These are phyloP conservation scores for Numenius phaeopus DNA, from an alignment of 2,797 vertebrate species.

Conservation along the genomic window DNA sequence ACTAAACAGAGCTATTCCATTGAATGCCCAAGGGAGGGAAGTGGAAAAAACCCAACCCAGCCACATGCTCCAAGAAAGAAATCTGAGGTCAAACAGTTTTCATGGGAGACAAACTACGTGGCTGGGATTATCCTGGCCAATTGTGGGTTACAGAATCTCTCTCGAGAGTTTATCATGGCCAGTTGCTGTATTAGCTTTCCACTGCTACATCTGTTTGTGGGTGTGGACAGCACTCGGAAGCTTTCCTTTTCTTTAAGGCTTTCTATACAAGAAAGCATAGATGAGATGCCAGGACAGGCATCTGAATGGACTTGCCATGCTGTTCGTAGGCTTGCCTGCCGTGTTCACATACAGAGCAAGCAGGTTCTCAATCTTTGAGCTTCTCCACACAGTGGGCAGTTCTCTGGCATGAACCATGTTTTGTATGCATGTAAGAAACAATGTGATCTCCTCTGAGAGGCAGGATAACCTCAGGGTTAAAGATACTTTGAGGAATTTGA, in stretches of 20 bases:
- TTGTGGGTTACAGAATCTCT: constrained; percentile 14
- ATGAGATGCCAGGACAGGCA: background rate
- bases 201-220: constrained; percentile 45
- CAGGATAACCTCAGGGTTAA: background rate
- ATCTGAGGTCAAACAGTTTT: constrained; percentile 10
- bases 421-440: background rate
- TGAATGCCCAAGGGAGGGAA: background rate
- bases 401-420: background rate
- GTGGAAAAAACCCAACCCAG: background rate
- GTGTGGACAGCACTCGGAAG: constrained; percentile 4
- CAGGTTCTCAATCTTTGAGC: background rate
- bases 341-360: accelerated
- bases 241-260: background rate
- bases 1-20: background rate
- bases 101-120: background rate
- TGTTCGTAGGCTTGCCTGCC: background rate
- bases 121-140: constrained; percentile 3
- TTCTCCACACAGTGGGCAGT: background rate
- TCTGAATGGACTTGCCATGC: background rate
- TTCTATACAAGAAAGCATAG: background rate
- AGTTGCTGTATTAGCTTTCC: background rate
- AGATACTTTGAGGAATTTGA: background rate
- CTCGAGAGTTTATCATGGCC: background rate
- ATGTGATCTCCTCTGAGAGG: background rate
- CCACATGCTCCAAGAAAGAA: background rate